Base-by-base conservation (phyloP, 92 coral and sea anemone species). In the Blastomussa wellsi region DNA sequence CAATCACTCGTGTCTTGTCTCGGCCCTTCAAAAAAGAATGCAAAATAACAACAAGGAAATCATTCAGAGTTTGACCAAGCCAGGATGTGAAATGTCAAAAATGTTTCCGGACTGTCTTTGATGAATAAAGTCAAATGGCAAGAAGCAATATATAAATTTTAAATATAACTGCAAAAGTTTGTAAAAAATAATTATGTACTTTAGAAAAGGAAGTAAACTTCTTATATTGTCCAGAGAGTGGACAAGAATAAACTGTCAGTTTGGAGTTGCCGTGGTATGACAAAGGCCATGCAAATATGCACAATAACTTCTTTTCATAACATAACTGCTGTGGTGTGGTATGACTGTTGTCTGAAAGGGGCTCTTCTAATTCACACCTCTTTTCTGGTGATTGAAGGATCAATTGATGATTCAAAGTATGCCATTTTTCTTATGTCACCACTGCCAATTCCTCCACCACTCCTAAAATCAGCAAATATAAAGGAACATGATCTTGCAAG, bases 371-470 rank as follows among this genome's bases (percentile, higher is more conserved):
- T 5, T 31, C 79, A 44, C 66, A 85, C 92, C 87, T 57, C 78
- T 5, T 72, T 68, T 29, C 59, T 74, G 37, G 80, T 69, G 71
- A 81, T n/a, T 69, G 90, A 75, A 16, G 97, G 93, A 79, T 96
- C 94, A 47, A 94, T 90, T 2, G 98, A 93, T 7, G 98, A 94
- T 78, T 96, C 99, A 90, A 96, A 96, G 82, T 96, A 96, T 0
- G 98, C 99, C 84, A 96, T 81, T 74, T 96, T 96, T 12, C 99
- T 84, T 72, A 96, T 96, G 79, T 96, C 98, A 60, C 87, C 98
- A 62, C 92, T 57, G 22, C 98, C 98, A 78, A 79, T 81, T 16
- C 99, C 99, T 39, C 97, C 99, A 31, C 99, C 99, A 47, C 81
- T 86, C 80, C 99, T 94, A 31, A 17, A 19, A 24, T 14, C 38